Percentiles rank a stretch among this genome's conserved stretches.
Evolutionary conservation across 35 echinoderm and acorn worm species (phyloP).

Genomic region (Nesometra sesokonis): DNA sequence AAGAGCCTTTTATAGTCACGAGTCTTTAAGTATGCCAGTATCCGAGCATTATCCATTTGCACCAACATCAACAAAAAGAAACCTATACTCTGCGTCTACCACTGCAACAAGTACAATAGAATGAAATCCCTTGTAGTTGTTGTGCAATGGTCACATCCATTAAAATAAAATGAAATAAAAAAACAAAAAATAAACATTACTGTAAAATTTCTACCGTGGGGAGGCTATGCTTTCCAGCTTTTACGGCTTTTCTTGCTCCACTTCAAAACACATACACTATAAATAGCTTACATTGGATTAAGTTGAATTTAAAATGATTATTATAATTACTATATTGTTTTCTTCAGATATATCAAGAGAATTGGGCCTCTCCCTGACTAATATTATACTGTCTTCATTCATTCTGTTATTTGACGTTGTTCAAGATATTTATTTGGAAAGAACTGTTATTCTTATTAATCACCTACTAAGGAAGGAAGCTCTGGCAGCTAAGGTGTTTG

Average conservation of each 20-base stretch:
- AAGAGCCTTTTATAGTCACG: no score
- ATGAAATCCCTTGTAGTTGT: constrained; percentile 27
- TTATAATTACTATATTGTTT: no score
- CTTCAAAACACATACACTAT: no score
- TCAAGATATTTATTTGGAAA: not conserved
- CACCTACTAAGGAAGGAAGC: not conserved
- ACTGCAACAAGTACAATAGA: constrained; percentile 17
- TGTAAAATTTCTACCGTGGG: no score
- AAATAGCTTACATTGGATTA: no score
- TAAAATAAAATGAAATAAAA: no score
- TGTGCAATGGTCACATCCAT: not conserved
- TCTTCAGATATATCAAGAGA: not conserved
- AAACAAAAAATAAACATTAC: no score
- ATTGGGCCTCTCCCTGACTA: not conserved
- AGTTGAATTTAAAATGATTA: no score
- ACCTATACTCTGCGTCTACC: constrained; percentile 29
- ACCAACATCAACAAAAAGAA: constrained; percentile 29
- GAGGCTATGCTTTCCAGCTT: no score
- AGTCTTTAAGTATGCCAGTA: no score
- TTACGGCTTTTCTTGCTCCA: no score
- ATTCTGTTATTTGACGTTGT: not conserved
- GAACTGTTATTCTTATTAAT: not conserved
- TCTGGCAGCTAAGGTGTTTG: not conserved
- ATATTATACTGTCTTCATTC: not conserved
- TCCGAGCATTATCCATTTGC: constrained; percentile 4